These are phyloP conservation scores for Graphium colonna DNA, from an alignment of 2,888 invertebrate species.

Conservation along the genomic window DNA sequence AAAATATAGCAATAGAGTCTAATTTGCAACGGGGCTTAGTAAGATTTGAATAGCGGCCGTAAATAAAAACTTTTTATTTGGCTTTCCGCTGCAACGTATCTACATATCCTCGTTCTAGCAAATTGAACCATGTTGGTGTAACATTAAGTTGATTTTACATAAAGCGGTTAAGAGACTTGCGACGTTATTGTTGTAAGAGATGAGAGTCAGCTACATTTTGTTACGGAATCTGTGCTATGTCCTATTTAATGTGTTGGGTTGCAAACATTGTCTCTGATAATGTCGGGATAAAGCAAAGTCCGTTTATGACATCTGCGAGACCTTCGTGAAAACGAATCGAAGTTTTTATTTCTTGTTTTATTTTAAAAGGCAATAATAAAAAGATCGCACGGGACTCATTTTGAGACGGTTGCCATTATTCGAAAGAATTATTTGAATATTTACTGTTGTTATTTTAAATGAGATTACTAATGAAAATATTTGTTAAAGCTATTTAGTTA, in stretches of 20 bases:
- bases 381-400: conserved; percentile 21
- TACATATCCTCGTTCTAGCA: conserved; percentile 20
- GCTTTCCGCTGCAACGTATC: conserved; percentile 37
- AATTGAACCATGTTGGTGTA: conserved; percentile 26
- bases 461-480: neutral
- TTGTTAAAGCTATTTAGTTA: too few species aligned
- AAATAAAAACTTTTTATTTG: conserved; percentile 68
- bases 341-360: conserved; percentile 65
- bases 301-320: conserved; percentile 66
- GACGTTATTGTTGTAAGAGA: conserved; percentile 32
- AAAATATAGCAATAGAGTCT: conserved; percentile 29
- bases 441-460: neutral
- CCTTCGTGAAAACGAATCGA: conserved; percentile 59
- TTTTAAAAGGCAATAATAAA: conserved; percentile 45
- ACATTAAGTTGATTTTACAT: conserved; percentile 33
- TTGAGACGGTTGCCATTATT: conserved; percentile 1
- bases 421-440: conserved; percentile 13
- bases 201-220: conserved; percentile 59
- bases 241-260: conserved; percentile 62
- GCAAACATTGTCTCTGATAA: conserved; percentile 66
- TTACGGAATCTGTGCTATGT: conserved; percentile 58
- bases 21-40: conserved; percentile 31
- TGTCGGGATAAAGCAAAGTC: conserved; percentile 65
- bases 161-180: conserved; percentile 26
- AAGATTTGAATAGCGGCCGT: conserved; percentile 55